Conservation (phyloP, 1,140 invertebrate species). For the Zaprionus lachaisei region DNA sequence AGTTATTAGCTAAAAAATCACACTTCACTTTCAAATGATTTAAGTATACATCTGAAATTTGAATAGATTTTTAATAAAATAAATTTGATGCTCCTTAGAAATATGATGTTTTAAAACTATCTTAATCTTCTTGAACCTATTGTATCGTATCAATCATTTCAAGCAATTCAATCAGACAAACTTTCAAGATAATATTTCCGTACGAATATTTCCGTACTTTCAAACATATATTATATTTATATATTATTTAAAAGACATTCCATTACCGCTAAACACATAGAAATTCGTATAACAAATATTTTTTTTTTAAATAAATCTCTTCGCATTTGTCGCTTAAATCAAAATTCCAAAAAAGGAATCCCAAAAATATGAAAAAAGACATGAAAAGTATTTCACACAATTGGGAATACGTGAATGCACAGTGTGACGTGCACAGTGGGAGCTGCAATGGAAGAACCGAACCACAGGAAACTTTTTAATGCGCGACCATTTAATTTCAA, state of each 20-base stretch:
- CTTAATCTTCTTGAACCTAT: no score
- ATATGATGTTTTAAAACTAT: no score
- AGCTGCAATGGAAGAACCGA: background rate
- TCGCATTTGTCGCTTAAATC: background rate
- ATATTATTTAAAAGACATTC: background rate
- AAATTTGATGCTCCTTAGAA: no score
- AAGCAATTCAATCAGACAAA: background rate
- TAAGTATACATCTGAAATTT: background rate
- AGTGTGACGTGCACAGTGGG: slow-evolving; percentile 9
- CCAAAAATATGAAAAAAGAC: slow-evolving; percentile 2
- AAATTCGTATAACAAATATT: background rate
- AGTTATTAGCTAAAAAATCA: no score
- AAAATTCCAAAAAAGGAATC: background rate
- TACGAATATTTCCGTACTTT: background rate
- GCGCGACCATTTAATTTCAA: slow-evolving; percentile 30
- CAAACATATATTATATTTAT: no score
- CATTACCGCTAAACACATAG: background rate
- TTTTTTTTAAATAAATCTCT: background rate
- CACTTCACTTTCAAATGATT: background rate
- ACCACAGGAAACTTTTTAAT: slow-evolving; percentile 22
- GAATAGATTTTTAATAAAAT: no score
- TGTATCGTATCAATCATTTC: no score
- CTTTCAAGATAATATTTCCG: background rate
- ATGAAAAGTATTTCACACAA: background rate
- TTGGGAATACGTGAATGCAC: slow-evolving; percentile 17